Base-by-base conservation (phyloP, 2,797 vertebrate genomes). In the Peromyscus nudipes region DNA sequence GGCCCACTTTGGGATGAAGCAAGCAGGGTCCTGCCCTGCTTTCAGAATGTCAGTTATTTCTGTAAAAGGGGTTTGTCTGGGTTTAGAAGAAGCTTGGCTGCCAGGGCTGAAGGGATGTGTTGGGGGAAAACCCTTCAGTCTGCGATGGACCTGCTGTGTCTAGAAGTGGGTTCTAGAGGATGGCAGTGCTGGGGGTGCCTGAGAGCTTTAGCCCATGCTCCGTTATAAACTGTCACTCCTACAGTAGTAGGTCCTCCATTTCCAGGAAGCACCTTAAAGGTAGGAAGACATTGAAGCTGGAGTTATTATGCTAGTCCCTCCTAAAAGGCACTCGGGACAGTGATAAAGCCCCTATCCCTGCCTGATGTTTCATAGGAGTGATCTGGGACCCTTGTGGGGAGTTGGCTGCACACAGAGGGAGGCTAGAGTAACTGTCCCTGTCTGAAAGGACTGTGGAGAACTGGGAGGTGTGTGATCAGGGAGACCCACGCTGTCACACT, bases 191-290 rank as follows among this genome's bases (percentile, higher is more conserved):
- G 14, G 27, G 34, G 52, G 2, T 82, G 55, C n/a, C n/a, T 6
- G 12, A 73, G 27, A 27, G n/a, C 13, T 13, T 77, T 57, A 16
- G 13, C 29, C 13, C 6, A 0, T 2, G 1, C 57, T 1, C 37
- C 0, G 0, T 19, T 27, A n/a, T 0, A 1, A 31, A 9, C 29
- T 1, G 2, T 43, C 37, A 27, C 43, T 4, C 40, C 2, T 49
- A 13, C 25, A 6, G 1, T 9, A 52, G 43, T 6, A 81, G 34
- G 3, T 0, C 0, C 29, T 11, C 13, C 6, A 10, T 11, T 9
- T 5, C 89, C 6, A 34, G 37, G 21, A 11, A 21, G 57, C 5
- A 1, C 77, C 23, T 34, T 7, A 12, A 46, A 65, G 40, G 4
- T 6, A 7, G 62, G 55, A 27, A 64, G 83, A 25, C 46, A 29